Evolutionary conservation across 2,113 vertebrate genomes (phyloP).

Genomic region (Proteles cristata): DNA sequence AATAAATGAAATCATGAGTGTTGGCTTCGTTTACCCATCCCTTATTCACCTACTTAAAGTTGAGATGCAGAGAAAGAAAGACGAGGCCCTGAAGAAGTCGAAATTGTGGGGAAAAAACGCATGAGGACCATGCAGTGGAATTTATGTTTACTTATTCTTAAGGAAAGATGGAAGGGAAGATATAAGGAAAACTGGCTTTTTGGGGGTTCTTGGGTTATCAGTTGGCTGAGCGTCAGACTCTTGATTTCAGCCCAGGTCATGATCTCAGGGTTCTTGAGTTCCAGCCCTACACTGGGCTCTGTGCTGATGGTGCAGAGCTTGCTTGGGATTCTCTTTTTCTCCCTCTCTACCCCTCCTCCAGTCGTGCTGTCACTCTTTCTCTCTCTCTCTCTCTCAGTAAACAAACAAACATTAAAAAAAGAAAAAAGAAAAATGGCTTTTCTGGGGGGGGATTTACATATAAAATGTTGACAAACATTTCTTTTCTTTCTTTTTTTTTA

Average conservation of each 20-base stretch:
- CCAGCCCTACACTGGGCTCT: no score
- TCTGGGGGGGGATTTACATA: neutral
- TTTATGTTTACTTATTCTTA: slow-evolving; percentile 10
- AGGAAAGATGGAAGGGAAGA: neutral
- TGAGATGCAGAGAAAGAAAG: neutral
- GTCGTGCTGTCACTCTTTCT: no score
- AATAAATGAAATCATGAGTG: neutral
- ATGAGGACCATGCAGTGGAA: neutral
- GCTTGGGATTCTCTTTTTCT: no score
- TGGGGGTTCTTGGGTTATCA: no score
- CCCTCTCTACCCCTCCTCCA: no score
- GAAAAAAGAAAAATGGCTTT: neutral
- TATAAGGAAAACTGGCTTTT: neutral
- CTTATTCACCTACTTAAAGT: neutral
- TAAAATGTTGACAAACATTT: neutral
- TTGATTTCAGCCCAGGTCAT: no score
- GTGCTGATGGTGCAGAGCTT: no score
- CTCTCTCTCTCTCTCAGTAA: no score
- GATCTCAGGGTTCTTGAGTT: no score
- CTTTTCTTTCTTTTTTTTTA: no score
- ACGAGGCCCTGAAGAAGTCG: neutral
- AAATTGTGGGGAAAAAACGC: neutral
- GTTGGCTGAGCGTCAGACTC: no score
- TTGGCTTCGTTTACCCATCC: neutral
- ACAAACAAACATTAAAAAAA: neutral